Evolutionary conservation across 92 coral and sea anemone genomes (phyloP).

Genomic region (Paramuricea clavata): DNA sequence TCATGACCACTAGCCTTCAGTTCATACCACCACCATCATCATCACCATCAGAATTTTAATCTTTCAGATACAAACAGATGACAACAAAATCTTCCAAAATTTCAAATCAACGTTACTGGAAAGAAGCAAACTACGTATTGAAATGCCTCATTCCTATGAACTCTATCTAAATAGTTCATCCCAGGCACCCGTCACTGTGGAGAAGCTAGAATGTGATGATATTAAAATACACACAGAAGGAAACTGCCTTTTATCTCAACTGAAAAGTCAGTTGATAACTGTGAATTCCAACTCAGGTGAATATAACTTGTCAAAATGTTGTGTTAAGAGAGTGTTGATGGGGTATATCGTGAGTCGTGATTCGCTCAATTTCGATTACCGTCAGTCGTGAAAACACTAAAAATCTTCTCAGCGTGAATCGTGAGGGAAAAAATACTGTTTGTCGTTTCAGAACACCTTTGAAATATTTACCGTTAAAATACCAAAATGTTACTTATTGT

Average conservation of each 20-base stretch:
- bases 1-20: neutral
- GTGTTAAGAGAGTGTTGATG: too few species aligned
- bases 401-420: too few species aligned
- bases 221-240: conserved; percentile 10
- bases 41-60: too few species aligned
- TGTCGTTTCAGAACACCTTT: too few species aligned
- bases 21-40: too few species aligned
- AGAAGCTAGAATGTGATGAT: conserved; percentile 7
- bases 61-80: conserved; percentile 11
- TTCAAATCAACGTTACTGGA: neutral
- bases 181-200: neutral
- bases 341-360: too few species aligned
- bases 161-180: conserved; percentile 2
- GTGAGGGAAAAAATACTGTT: too few species aligned
- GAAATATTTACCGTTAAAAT: too few species aligned
- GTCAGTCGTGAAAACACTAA: too few species aligned
- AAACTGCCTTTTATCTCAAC: conserved; percentile 7
- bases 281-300: conserved; percentile 40
- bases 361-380: too few species aligned
- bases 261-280: conserved; percentile 18
- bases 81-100: neutral
- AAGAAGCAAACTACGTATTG: conserved; percentile 9
- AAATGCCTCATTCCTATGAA: conserved; percentile 27
- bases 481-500: too few species aligned
- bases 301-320: too few species aligned